These are phyloP conservation scores for Pheosia tremula DNA, from an alignment of 2,888 invertebrate species.

Conservation along the genomic window DNA sequence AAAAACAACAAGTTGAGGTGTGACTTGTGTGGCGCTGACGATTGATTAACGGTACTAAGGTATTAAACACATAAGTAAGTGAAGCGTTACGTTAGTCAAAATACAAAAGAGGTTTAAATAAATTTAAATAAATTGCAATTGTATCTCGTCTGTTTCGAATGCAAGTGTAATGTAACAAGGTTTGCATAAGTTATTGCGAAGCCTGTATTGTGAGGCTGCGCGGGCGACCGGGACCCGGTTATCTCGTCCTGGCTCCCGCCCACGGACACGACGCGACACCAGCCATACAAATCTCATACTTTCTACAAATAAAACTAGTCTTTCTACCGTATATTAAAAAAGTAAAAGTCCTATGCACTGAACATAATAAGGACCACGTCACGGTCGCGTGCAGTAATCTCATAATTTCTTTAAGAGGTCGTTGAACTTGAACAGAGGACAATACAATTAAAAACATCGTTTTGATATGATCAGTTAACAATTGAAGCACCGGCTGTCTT, in stretches of 20 bases:
- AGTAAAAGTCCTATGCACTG: too few species aligned
- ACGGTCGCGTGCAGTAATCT: not conserved
- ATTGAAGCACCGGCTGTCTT: not conserved
- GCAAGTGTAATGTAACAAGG: conserved; percentile 43
- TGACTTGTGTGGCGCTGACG: conserved; percentile 11
- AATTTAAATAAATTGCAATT: conserved; percentile 5
- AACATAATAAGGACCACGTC: too few species aligned
- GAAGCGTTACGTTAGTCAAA: conserved; percentile 3
- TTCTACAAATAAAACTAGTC: too few species aligned
- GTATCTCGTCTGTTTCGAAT: conserved; percentile 20
- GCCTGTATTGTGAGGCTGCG: conserved; percentile 34
- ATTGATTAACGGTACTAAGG: conserved; percentile 4
- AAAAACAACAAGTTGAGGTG: conserved; percentile 15
- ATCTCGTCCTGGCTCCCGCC: conserved; percentile 43
- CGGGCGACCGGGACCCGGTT: conserved; percentile 40
- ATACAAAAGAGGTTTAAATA: not conserved
- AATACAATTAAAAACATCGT: not conserved
- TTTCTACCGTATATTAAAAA: too few species aligned
- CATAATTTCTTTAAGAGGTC: not conserved
- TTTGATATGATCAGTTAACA: not conserved
- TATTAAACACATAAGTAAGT: not conserved
- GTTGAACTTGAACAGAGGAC: not conserved
- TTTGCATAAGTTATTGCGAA: conserved; percentile 53
- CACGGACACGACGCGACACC: conserved; percentile 22
- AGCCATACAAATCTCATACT: not conserved